Base-by-base conservation (phyloP, 1,140 invertebrate genomes). In the Lepidurus arcticus region DNA sequence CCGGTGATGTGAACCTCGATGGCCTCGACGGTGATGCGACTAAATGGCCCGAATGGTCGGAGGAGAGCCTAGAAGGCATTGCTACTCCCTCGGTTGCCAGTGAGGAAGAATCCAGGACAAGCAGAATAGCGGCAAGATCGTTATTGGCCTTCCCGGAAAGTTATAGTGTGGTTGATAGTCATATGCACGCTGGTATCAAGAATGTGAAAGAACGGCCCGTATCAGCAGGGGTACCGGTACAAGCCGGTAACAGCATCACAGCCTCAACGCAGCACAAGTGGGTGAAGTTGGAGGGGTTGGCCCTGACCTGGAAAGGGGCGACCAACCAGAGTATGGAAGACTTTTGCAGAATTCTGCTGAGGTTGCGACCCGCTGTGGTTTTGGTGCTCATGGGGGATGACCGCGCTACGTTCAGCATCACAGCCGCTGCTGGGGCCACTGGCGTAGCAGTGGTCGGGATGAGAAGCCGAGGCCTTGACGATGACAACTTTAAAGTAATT, bases 191-290 rank as follows among this genome's bases (percentile, higher is more conserved):
- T 13, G 53, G 53, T 65, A 21, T 16, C 16, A 65, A 65, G 21
- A 65, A 65, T 65, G 5, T 65, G 53, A 65, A 65, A 65, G 53
- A 65, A 13, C 13, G 53, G 53, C 21, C 53, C 21, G 6, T 65
- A 7, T n/a, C 53, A 65, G 53, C 53, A n/a, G 13, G 16, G 53
- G n/a, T 7, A 65, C 13, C 53, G 21, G 1, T 21, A 65, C 16
- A 7, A 65, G 53, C 53, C 21, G n/a, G 53, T 65, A 9, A 13
- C 13, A 21, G 6, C n/a, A 65, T 7, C 21, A 10, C 53, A 7
- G 53, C 53, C 53, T 65, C 53, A 65, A 21, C 16, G 53, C 53
- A 65, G 21, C 53, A 65, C 53, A 65, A 65, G 53, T 65, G 53
- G 53, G 53, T 65, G 53, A 65, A 65, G 8, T 21, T 65, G 9